Evolutionary conservation across 1,140 invertebrate genomes (phyloP).

Genomic region (Venturia canescens): DNA sequence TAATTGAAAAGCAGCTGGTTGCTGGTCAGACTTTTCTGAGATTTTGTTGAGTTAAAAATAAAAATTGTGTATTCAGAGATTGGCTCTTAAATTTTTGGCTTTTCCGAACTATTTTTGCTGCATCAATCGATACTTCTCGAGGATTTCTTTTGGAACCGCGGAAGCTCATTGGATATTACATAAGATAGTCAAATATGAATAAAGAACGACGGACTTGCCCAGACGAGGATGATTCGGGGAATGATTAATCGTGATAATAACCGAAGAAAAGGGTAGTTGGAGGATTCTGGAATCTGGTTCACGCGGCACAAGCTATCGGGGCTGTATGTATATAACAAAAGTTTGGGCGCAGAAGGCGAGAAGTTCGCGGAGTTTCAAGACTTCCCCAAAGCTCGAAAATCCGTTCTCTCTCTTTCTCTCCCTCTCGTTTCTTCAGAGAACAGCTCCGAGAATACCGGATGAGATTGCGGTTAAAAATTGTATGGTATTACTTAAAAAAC

Average conservation of each 20-base stretch:
- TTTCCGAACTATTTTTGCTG: too few relatives aligned
- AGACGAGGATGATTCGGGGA: background rate
- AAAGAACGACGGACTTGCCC: background rate
- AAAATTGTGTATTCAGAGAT: too few relatives aligned
- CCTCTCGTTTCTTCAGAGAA: constrained; percentile 19
- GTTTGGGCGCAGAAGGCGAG: constrained; percentile 33
- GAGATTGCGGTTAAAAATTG: constrained; percentile 77
- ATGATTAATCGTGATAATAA: constrained; percentile 55
- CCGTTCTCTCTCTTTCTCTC: background rate
- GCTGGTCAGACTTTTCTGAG: too few relatives aligned
- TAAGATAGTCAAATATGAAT: too few relatives aligned
- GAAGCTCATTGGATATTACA: too few relatives aligned
- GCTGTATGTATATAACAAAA: constrained; percentile 18
- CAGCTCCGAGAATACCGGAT: constrained; percentile 64
- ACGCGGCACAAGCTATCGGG: background rate
- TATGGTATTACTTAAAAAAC: constrained; percentile 72
- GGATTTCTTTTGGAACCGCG: too few relatives aligned
- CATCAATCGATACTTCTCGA: too few relatives aligned
- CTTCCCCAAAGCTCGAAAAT: constrained; percentile 30
- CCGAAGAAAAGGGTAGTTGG: constrained; percentile 24
- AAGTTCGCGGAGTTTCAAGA: constrained; percentile 22
- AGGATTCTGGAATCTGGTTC: constrained; percentile 36
- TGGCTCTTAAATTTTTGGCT: too few relatives aligned
- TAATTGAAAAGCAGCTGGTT: too few relatives aligned
- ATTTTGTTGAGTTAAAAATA: too few relatives aligned